Conservation (phyloP, 2,888 invertebrate species). For the Uloborus plumipes region DNA sequence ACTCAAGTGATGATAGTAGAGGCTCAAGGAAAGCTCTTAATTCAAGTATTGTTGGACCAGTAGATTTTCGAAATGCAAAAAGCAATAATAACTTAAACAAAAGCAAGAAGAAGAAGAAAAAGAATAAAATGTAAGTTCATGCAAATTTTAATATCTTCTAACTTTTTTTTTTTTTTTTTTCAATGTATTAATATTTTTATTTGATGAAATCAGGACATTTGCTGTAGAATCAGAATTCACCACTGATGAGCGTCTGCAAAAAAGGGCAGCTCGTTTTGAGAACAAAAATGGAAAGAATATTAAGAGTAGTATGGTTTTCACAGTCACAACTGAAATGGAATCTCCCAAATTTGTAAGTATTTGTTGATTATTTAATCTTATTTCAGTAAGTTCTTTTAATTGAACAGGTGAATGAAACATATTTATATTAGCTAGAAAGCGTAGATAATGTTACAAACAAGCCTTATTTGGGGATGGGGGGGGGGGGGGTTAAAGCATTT, state of each 20-base stretch:
- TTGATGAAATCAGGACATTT: slow-evolving; percentile 15
- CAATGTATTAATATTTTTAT: neutral
- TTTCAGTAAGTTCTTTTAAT: neutral
- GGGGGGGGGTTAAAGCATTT: too few relatives aligned
- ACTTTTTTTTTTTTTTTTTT: neutral
- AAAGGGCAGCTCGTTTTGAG: slow-evolving; percentile 88
- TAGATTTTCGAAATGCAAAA: slow-evolving; percentile 22
- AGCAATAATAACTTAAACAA: slow-evolving; percentile 16
- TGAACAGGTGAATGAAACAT: too few relatives aligned
- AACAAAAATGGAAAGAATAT: slow-evolving; percentile 67
- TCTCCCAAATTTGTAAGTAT: slow-evolving; percentile 66
- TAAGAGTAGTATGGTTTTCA: slow-evolving; percentile 64
- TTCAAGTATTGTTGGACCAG: slow-evolving; percentile 65
- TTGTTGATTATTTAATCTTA: neutral
- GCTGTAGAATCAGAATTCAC: slow-evolving; percentile 41
- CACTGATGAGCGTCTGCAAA: slow-evolving; percentile 78
- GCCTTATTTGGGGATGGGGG: too few relatives aligned
- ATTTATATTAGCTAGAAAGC: too few relatives aligned
- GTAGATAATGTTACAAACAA: too few relatives aligned
- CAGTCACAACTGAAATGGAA: slow-evolving; percentile 67
- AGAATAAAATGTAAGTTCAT: slow-evolving; percentile 56
- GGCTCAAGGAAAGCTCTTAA: slow-evolving; percentile 52
- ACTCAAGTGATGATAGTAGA: slow-evolving; percentile 39
- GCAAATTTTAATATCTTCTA: neutral
- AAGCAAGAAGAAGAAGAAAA: slow-evolving; percentile 70